A percentile compares a stretch with the other conserved stretches of the same genome.
Conservation (phyloP, 1,140 invertebrate genomes). For the Lycorma delicatula region DNA sequence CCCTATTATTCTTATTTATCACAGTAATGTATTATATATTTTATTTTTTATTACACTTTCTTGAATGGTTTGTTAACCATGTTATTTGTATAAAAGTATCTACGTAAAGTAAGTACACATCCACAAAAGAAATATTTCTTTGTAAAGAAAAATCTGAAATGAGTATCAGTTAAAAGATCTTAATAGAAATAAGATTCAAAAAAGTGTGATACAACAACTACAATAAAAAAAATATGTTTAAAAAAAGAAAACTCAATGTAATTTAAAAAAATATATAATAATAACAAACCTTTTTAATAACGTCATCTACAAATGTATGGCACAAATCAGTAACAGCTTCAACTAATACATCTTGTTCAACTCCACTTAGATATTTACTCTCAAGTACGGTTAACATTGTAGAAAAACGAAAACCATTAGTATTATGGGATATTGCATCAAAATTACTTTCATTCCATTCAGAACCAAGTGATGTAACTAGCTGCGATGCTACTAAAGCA, state of each 20-base stretch:
- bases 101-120: neutral
- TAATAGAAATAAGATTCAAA: neutral
- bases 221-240: constrained; percentile 5
- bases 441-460: constrained; percentile 58
- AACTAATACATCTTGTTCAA: constrained; percentile 50
- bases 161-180: no score
- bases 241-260: constrained; percentile 4
- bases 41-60: no score
- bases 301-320: constrained; percentile 68
- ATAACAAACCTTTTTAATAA: constrained; percentile 62
- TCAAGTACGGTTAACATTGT: constrained; percentile 65
- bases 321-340: constrained; percentile 67
- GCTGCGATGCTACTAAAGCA: constrained; percentile 50
- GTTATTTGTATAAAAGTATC: no score
- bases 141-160: no score
- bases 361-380: constrained; percentile 48
- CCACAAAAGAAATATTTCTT: no score
- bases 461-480: constrained; percentile 54
- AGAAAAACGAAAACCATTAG: constrained; percentile 50
- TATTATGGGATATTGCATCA: constrained; percentile 50
- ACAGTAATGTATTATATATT: no score
- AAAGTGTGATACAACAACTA: neutral
- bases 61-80: no score
- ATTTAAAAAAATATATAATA: neutral
- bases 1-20: no score